Base-by-base conservation (phyloP, 2,888 invertebrate species). In the Clusia tigrina region DNA sequence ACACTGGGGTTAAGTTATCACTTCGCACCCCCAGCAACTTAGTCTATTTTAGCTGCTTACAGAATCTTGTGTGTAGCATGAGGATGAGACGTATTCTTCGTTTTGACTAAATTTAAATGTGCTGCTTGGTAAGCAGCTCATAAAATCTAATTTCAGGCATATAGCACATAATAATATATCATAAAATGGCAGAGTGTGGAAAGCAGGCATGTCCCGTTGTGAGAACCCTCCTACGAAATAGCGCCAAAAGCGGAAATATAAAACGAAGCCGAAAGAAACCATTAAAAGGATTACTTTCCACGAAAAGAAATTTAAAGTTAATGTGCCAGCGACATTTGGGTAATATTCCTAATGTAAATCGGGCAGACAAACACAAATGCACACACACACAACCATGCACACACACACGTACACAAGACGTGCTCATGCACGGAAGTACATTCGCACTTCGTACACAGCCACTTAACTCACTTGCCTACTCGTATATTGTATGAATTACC, bases 271-370 rank as follows among this genome's bases (percentile, higher is more conserved):
- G 3, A n/a, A 6, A 42, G 15, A 48, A 48, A 20, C 58, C 58
- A 51, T 58, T 51, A 58, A 58, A 58, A 58, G 48, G 58, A 58
- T 51, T 58, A 58, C 48, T 58, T 25, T 51, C 32, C 51, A 51
- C 25, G 26, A 26, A 58, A 24, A 18, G 22, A 22, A 48, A 20
- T 48, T 48, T 48, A 6, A 48, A 22, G 20, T 18, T 18, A 48
- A 48, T 48, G 48, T 48, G 48, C 42, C 42, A 15, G 42, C 42
- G 42, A 42, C 42, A 32, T 6, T 6, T 75, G 64, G 67, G 77
- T 73, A 75, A 77, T 75, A 74, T 70, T 69, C 66, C 73, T 77
- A 76, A 74, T 77, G 76, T 69, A 70, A 76, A 74, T 72, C 74
- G 70, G 74, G 75, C 74, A 77, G 74, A 71, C 74, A 74, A 76